Percentiles rank a stretch among this genome's conserved stretches.
These are phyloP conservation scores for Peromyscus maniculatus DNA, from an alignment of 2,113 vertebrate genomes.

Conservation along the genomic window DNA sequence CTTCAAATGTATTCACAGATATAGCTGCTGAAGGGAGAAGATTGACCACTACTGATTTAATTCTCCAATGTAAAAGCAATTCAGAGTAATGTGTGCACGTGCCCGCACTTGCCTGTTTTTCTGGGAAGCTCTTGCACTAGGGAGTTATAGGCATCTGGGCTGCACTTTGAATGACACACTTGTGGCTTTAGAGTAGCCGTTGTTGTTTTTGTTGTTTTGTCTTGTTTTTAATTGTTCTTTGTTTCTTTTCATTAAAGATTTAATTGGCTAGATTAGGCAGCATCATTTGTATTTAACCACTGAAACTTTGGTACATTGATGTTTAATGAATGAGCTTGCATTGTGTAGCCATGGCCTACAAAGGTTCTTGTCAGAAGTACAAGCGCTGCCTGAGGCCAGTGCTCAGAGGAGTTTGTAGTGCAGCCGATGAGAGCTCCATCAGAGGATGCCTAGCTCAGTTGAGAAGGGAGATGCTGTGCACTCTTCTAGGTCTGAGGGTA, in stretches of 20 bases:
- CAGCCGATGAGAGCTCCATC: constrained; percentile 77
- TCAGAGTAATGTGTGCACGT: not conserved
- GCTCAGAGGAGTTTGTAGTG: constrained; percentile 72
- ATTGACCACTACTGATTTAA: constrained; percentile 20
- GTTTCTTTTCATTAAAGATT: constrained; percentile 75
- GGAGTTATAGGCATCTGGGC: constrained; percentile 47
- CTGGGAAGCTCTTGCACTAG: constrained; percentile 30
- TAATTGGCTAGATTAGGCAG: constrained; percentile 85
- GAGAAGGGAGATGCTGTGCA: constrained; percentile 80
- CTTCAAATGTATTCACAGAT: constrained; percentile 51
- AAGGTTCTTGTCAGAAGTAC: constrained; percentile 44
- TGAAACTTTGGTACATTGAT: constrained; percentile 68
- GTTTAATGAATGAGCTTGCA: constrained; percentile 56
- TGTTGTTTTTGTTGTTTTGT: not conserved
- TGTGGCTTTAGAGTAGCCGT: constrained; percentile 71
- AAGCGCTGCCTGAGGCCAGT: constrained; percentile 31
- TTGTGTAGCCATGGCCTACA: constrained; percentile 66
- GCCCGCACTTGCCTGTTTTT: constrained; percentile 29
- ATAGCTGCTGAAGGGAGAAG: constrained; percentile 59
- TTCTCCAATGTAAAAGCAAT: not conserved
- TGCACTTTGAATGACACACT: constrained; percentile 71
- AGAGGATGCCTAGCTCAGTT: constrained; percentile 80
- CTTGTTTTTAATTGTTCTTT: constrained; percentile 58
- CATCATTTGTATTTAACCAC: constrained; percentile 78
- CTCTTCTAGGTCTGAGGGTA: constrained; percentile 84